Conservation (phyloP, 1,140 invertebrate genomes). For the Neodiprion lecontei region DNA sequence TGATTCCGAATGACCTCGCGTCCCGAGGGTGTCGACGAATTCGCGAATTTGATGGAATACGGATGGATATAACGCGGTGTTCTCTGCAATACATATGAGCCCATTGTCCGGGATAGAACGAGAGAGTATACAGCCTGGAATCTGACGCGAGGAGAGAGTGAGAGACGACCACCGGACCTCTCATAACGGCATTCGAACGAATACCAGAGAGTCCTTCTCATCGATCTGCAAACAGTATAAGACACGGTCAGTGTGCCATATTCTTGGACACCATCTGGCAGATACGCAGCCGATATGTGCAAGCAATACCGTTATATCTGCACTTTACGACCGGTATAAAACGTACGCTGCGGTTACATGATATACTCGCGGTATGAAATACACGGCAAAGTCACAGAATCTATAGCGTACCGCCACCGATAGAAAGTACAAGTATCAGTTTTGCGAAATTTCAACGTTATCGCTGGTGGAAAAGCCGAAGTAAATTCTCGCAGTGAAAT, state of each 20-base stretch:
- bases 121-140: not conserved
- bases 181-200: not conserved
- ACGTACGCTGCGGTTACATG: too few species aligned
- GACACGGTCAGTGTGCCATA: not conserved
- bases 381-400: too few species aligned
- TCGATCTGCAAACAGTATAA: not conserved
- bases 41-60: not conserved
- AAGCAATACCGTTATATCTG: not conserved
- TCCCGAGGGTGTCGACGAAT: constrained; percentile 1
- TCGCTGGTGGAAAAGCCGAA: too few species aligned
- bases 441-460: too few species aligned
- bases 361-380: too few species aligned
- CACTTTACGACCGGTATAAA: not conserved
- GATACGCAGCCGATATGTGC: not conserved
- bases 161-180: not conserved
- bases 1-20: not conserved
- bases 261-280: not conserved
- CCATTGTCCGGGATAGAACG: constrained; percentile 1
- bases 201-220: not conserved
- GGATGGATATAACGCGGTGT: not conserved
- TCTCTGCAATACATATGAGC: constrained; percentile 4
- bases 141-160: not conserved
- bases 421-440: too few species aligned
- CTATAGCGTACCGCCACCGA: too few species aligned
- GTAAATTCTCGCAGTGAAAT: too few species aligned